phyloP scores from a whole-genome alignment of 1,140 invertebrate species.

The Drosophila persimilis region DNA sequence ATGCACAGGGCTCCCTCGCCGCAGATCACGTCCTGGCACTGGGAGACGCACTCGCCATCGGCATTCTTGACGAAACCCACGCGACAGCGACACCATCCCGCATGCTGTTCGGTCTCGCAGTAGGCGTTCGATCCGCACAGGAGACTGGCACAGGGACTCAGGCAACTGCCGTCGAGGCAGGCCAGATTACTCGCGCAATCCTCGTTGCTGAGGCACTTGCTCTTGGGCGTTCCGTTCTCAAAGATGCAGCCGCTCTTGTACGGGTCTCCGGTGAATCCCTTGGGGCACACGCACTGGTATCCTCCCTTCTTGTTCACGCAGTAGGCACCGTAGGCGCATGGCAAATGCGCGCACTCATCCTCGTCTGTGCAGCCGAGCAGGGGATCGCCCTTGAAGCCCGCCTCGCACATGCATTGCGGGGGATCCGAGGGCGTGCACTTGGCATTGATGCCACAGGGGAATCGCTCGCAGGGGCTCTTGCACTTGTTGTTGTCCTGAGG shows the following conservation, averaged over 20 bases:
- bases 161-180: slow-evolving; percentile 90
- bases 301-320: slow-evolving; percentile 94
- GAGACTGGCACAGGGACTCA: slow-evolving; percentile 91
- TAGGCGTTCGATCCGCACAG: slow-evolving; percentile 93
- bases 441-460: slow-evolving; percentile 95
- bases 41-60: slow-evolving; percentile 91
- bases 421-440: slow-evolving; percentile 95
- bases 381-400: slow-evolving; percentile 93
- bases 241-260: slow-evolving; percentile 91
- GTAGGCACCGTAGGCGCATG: slow-evolving; percentile 92
- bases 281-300: slow-evolving; percentile 92
- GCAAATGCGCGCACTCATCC: slow-evolving; percentile 89
- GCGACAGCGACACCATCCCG: slow-evolving; percentile 93
- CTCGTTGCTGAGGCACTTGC: slow-evolving; percentile 88
- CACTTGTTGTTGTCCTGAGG: slow-evolving; percentile 91
- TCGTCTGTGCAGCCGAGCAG: slow-evolving; percentile 92
- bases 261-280: slow-evolving; percentile 91
- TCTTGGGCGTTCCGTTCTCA: slow-evolving; percentile 82
- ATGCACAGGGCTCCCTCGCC: slow-evolving; percentile 93
- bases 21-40: slow-evolving; percentile 92
- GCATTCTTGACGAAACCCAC: slow-evolving; percentile 91
- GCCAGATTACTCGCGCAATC: slow-evolving; percentile 92
- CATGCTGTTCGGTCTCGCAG: slow-evolving; percentile 94
- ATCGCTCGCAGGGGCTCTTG: slow-evolving; percentile 94
- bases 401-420: slow-evolving; percentile 93